phyloP scores from a whole-genome alignment of 2,888 invertebrate genomes.

The Papilio demoleus region DNA sequence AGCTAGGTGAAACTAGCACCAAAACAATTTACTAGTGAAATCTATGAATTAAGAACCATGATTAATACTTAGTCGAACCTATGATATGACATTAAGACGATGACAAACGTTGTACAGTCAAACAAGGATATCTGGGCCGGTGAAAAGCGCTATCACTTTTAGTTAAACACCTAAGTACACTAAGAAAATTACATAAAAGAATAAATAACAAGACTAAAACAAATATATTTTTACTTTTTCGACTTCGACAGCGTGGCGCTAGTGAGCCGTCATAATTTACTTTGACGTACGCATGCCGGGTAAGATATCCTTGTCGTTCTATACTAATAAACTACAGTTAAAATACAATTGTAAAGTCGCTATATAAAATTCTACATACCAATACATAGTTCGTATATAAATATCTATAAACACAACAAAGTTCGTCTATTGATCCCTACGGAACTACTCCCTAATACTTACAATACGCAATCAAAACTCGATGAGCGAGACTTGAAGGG shows the following conservation, averaged over 20 bases:
- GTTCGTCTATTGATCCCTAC: constrained; percentile 58
- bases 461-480: too few species aligned
- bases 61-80: background rate
- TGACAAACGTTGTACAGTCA: too few species aligned
- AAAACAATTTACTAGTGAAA: constrained; percentile 24
- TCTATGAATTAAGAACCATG: background rate
- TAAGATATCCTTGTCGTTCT: too few species aligned
- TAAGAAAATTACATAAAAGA: too few species aligned
- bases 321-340: constrained; percentile 41
- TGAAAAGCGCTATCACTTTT: too few species aligned
- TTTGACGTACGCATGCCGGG: too few species aligned
- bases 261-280: too few species aligned
- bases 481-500: background rate
- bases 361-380: constrained; percentile 57
- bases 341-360: constrained; percentile 52
- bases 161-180: too few species aligned
- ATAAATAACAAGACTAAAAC: too few species aligned
- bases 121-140: too few species aligned
- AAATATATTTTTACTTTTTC: too few species aligned
- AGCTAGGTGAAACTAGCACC: constrained; percentile 16
- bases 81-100: constrained; percentile 10
- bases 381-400: constrained; percentile 48
- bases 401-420: constrained; percentile 59
- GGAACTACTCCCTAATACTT: constrained; percentile 48
- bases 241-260: too few species aligned